Evolutionary conservation across 2,113 vertebrate genomes (phyloP).

Genomic region (Kobus ellipsiprymnus): DNA sequence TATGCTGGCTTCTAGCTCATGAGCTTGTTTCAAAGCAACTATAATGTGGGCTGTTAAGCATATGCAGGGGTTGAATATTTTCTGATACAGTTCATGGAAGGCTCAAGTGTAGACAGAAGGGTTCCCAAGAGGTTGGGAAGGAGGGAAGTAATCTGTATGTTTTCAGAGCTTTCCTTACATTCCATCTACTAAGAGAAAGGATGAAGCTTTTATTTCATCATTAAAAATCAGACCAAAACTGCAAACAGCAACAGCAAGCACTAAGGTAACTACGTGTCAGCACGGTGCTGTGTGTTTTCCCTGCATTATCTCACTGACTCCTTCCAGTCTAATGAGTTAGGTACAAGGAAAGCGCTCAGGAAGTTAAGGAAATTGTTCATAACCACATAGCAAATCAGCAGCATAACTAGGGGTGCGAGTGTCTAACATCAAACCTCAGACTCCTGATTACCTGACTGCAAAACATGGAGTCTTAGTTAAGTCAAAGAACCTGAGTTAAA

Average conservation of each 20-base stretch:
- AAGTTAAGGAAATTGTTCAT: background rate
- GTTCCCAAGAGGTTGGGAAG: background rate
- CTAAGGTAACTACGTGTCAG: background rate
- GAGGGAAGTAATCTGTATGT: background rate
- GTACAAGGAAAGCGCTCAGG: background rate
- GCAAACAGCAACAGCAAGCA: background rate
- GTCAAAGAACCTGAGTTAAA: background rate
- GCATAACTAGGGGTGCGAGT: background rate
- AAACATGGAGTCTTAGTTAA: background rate
- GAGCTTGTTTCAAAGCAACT: conserved; percentile 20
- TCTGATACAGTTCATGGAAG: background rate
- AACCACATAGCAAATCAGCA: background rate
- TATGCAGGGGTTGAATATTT: background rate
- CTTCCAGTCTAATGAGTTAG: background rate
- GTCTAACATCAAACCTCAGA: background rate
- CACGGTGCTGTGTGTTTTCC: background rate
- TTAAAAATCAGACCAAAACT: background rate
- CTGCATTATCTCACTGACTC: background rate
- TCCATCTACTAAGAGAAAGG: background rate
- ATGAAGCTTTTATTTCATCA: background rate
- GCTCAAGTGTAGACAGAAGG: background rate
- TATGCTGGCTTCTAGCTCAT: background rate
- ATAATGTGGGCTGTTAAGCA: background rate
- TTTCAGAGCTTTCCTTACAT: background rate
- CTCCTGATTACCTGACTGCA: background rate